These are phyloP conservation scores for Riparia riparia DNA, from an alignment of 2,113 vertebrate species.

Conservation along the genomic window DNA sequence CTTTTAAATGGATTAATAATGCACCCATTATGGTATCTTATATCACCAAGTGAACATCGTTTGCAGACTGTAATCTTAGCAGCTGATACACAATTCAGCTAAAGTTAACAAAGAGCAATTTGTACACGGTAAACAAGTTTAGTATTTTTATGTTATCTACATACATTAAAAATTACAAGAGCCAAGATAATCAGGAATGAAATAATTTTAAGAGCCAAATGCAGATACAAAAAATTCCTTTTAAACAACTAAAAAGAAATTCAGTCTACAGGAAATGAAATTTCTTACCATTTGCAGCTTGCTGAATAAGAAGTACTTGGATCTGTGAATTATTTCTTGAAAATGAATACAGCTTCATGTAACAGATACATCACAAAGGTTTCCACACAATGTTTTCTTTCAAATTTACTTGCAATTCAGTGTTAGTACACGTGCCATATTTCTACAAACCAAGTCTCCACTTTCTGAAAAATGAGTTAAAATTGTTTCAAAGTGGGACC, in stretches of 20 bases:
- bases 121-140: neutral
- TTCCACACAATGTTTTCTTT: neutral
- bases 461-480: neutral
- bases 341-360: neutral
- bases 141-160: neutral
- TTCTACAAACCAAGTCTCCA: neutral
- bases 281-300: neutral
- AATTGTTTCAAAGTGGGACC: neutral
- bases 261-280: neutral
- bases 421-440: neutral
- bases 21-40: neutral
- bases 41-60: neutral
- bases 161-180: neutral
- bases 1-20: neutral
- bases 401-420: conserved; percentile 6
- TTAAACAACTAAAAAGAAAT: neutral
- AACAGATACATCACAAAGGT: neutral
- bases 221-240: neutral
- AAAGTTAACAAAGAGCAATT: neutral
- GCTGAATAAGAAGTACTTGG: neutral
- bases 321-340: neutral
- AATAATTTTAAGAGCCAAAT: neutral
- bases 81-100: neutral
- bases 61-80: neutral
- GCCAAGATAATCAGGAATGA: neutral